Conservation (phyloP, 2,797 vertebrate genomes). For the Botia kubotai region DNA sequence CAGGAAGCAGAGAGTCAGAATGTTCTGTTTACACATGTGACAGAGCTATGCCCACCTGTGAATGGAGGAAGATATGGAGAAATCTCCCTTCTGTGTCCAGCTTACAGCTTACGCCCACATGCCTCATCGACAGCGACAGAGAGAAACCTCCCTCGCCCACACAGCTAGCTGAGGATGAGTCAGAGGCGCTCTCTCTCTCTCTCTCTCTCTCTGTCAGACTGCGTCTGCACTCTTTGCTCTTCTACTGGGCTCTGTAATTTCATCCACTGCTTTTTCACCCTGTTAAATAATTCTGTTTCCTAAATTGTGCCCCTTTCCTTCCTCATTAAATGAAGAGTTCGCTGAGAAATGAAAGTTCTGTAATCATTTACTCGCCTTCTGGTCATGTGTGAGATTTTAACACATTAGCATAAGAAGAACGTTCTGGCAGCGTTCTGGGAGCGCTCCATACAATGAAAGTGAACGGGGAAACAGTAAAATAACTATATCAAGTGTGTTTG, state of each 20-base stretch:
- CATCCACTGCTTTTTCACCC: background rate
- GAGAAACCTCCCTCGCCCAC: constrained; percentile 54
- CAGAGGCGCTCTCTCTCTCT: constrained; percentile 30
- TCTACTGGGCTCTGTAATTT: constrained; percentile 19
- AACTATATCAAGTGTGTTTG: too few relatives aligned
- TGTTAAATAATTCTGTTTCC: constrained; percentile 15
- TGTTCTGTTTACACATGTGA: constrained; percentile 33
- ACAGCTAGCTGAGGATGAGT: constrained; percentile 45
- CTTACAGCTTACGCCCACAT: constrained; percentile 30
- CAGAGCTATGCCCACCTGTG: constrained; percentile 39
- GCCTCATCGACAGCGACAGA: constrained; percentile 48
- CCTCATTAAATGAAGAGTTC: background rate
- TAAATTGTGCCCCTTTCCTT: background rate
- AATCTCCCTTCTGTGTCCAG: constrained; percentile 40
- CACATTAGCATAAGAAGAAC: background rate
- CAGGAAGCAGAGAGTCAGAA: constrained; percentile 53
- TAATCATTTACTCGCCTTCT: background rate
- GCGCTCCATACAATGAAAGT: too few relatives aligned
- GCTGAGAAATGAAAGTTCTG: background rate
- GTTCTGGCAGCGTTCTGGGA: too few relatives aligned
- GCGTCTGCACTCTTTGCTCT: background rate
- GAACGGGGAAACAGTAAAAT: too few relatives aligned
- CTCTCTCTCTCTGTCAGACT: constrained; percentile 8
- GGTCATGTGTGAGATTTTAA: background rate
- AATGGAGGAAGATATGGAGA: constrained; percentile 47